Evolutionary conservation across 1,140 invertebrate genomes (phyloP).

Genomic region (Polyergus mexicanus): DNA sequence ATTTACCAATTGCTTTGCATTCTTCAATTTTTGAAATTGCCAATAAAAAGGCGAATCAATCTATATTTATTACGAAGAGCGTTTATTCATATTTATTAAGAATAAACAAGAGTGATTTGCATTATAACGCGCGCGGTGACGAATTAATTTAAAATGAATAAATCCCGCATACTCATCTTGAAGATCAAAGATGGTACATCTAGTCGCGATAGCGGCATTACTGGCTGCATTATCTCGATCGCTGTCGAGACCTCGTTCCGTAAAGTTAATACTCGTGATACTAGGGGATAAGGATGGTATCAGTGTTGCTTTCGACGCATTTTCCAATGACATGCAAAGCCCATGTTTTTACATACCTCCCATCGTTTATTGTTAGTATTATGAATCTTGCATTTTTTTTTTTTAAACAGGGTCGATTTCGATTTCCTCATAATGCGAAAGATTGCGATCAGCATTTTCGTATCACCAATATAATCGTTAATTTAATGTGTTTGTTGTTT

Average conservation of each 20-base stretch:
- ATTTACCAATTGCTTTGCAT: background rate
- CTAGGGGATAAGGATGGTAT: background rate
- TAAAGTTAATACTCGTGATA: constrained; percentile 1
- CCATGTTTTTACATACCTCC: background rate
- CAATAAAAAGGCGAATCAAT: background rate
- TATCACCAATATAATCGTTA: background rate
- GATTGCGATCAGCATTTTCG: constrained; percentile 31
- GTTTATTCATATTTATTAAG: background rate
- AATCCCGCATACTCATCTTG: constrained; percentile 44
- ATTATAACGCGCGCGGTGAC: background rate
- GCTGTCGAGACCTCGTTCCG: constrained; percentile 15
- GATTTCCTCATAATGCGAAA: constrained; percentile 34
- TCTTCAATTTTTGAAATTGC: background rate
- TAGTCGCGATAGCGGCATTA: constrained; percentile 26
- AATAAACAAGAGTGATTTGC: background rate
- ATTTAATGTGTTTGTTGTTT: background rate
- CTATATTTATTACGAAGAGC: background rate
- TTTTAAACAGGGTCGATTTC: background rate
- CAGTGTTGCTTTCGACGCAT: constrained; percentile 2
- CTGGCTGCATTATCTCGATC: constrained; percentile 29
- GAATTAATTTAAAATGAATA: constrained; percentile 31
- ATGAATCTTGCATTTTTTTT: background rate
- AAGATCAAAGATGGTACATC: constrained; percentile 7
- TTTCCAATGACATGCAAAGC: constrained; percentile 18
- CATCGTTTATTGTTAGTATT: background rate